These are phyloP conservation scores for Dendroctonus ponderosae DNA, from an alignment of 1,140 invertebrate genomes.

Conservation along the genomic window DNA sequence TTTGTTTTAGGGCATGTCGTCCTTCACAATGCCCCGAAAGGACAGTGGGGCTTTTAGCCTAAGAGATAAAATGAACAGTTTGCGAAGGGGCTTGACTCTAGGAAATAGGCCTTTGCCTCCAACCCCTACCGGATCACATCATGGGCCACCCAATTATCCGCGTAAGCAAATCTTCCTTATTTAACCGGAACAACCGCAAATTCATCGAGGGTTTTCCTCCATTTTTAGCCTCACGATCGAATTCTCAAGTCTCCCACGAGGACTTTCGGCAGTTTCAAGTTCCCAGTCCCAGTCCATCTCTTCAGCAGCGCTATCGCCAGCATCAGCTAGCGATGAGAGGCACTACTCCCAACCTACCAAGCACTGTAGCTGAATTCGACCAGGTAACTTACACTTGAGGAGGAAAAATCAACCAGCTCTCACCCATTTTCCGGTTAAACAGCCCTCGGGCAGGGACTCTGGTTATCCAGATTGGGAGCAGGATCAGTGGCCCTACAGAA, in stretches of 20 bases:
- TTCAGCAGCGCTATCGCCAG: constrained; percentile 64
- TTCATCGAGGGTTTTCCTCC: background rate
- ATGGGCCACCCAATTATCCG: constrained; percentile 28
- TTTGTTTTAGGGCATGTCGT: constrained; percentile 40
- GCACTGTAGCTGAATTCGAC: constrained; percentile 41
- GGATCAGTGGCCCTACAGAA: constrained; percentile 46
- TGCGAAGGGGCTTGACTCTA: constrained; percentile 43
- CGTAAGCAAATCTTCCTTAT: constrained; percentile 29
- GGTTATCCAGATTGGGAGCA: constrained; percentile 53
- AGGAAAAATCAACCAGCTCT: background rate
- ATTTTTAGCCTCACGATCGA: constrained; percentile 40
- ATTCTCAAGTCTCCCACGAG: constrained; percentile 33
- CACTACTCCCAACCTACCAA: constrained; percentile 46
- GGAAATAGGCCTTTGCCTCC: constrained; percentile 48
- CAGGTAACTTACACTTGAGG: constrained; percentile 32
- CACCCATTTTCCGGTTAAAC: background rate
- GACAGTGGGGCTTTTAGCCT: constrained; percentile 41
- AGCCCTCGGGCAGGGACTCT: constrained; percentile 47
- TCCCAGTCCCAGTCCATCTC: constrained; percentile 49
- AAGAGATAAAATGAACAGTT: constrained; percentile 48
- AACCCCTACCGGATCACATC: constrained; percentile 37
- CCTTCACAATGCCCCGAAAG: constrained; percentile 41
- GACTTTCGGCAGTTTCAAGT: constrained; percentile 34
- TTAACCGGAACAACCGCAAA: background rate
- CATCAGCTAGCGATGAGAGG: constrained; percentile 61